Base-by-base conservation (phyloP, 2,888 invertebrate species). In the Cylindroiulus punctatus region DNA sequence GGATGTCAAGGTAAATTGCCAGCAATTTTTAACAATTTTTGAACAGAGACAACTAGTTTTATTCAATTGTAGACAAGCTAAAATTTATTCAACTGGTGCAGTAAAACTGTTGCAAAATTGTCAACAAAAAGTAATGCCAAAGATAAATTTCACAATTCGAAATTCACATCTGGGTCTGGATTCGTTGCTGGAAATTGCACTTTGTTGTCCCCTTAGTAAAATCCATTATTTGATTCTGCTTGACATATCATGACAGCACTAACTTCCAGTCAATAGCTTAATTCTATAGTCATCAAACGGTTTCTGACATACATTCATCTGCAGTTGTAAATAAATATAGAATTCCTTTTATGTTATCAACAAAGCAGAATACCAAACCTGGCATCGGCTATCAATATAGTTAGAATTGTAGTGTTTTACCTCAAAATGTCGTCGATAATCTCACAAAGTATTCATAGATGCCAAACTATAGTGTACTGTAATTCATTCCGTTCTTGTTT, bases 381-480 rank as follows among this genome's bases (percentile, higher is more conserved):
- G 65, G 65, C 65, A 65, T 65, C 8, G 65, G 65, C 26, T n/a
- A 22, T 57, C n/a, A 40, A 17, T 57, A 17, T 57, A 57, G 65
- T 65, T 65, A 65, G 26, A 10, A 10, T 65, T 65, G 65, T 57
- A 57, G n/a, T n/a, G 65, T 65, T 65, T 26, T 26, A 65, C 22
- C 12, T 26, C 26, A 65, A 65, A 12, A 65, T 65, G 22, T n/a
- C 65, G 7, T 26, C 52, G n/a, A 4, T 26, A 26, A 65, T 22
- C 26, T n/a, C 26, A 1, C 12, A 65, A 22, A 65, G 65, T 65
- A 65, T 65, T 65, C 65, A 8, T 65, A 26, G 65, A n/a, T 65
- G 65, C 65, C 65, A 65, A 65, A 65, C 10, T 65, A n/a, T n/a
- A n/a, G n/a, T n/a, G n/a, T n/a, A 65, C 26, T n/a, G 22, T 65